phyloP scores from a whole-genome alignment of 2,888 invertebrate species.

The Eilema sororculum region DNA sequence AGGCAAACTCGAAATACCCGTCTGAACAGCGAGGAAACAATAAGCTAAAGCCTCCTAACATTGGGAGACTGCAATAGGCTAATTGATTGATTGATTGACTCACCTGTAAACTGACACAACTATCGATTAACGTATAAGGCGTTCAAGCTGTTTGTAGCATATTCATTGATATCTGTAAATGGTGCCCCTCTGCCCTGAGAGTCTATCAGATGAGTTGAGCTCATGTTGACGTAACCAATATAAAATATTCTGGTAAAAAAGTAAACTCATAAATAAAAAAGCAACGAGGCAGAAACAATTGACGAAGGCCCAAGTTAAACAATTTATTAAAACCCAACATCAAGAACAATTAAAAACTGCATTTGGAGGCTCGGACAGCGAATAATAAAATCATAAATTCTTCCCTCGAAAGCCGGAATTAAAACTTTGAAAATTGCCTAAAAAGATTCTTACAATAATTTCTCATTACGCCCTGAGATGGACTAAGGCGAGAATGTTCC shows the following conservation, averaged over 20 bases:
- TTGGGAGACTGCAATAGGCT: no score
- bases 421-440: conserved; percentile 58
- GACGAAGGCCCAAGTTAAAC: conserved; percentile 14
- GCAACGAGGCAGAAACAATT: conserved; percentile 3
- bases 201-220: no score
- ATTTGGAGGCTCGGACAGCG: conserved; percentile 19
- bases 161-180: no score
- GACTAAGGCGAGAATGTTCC: conserved; percentile 44
- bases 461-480: conserved; percentile 55
- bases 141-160: no score
- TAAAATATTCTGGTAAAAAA: neutral
- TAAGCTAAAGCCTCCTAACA: no score
- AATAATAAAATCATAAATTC: conserved; percentile 54
- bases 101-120: no score
- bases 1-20: no score
- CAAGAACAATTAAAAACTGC: conserved; percentile 23
- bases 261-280: conserved; percentile 11
- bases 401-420: conserved; percentile 52
- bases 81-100: no score
- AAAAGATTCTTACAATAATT: conserved; percentile 59
- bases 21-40: no score
- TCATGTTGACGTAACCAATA: no score
- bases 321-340: conserved; percentile 17
- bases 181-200: no score
- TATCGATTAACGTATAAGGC: no score